Evolutionary conservation across 2,888 invertebrate genomes (phyloP).

Genomic region (Ochropleura leucogaster): DNA sequence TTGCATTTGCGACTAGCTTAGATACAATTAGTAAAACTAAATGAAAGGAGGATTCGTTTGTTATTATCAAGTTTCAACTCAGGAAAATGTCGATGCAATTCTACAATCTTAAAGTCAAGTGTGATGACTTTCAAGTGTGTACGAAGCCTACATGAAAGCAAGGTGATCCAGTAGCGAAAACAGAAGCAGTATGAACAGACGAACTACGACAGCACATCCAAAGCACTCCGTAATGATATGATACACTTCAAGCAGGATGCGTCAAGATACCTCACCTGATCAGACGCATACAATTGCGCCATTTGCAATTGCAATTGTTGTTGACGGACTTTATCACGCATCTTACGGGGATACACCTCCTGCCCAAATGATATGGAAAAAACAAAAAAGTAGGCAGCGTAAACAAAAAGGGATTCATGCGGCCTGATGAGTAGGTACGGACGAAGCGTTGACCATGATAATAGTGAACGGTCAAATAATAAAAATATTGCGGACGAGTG

Average conservation of each 20-base stretch:
- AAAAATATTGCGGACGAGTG: slow-evolving; percentile 73
- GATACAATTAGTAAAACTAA: slow-evolving; percentile 67
- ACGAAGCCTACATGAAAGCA: slow-evolving; percentile 78
- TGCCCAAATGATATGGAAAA: slow-evolving; percentile 91
- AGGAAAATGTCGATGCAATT: slow-evolving; percentile 60
- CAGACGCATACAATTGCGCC: slow-evolving; percentile 90
- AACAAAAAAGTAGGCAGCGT: slow-evolving; percentile 90
- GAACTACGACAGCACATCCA: slow-evolving; percentile 90
- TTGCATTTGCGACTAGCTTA: slow-evolving; percentile 63
- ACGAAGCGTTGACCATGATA: slow-evolving; percentile 79
- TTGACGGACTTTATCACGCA: slow-evolving; percentile 94
- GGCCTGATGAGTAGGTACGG: slow-evolving; percentile 80
- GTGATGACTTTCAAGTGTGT: slow-evolving; percentile 56
- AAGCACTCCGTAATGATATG: slow-evolving; percentile 83
- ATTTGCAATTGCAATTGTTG: slow-evolving; percentile 91
- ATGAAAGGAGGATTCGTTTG: slow-evolving; percentile 55
- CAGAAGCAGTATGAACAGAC: slow-evolving; percentile 81
- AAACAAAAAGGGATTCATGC: slow-evolving; percentile 90
- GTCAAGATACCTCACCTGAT: slow-evolving; percentile 89
- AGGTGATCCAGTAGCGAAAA: slow-evolving; percentile 78
- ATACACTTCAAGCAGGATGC: slow-evolving; percentile 86
- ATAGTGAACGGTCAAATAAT: slow-evolving; percentile 72
- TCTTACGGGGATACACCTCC: slow-evolving; percentile 95
- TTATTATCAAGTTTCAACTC: slow-evolving; percentile 60
- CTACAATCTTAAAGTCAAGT: slow-evolving; percentile 45